Evolutionary conservation across 2,113 vertebrate species (phyloP).

Genomic region (Crotophaga sulcirostris): DNA sequence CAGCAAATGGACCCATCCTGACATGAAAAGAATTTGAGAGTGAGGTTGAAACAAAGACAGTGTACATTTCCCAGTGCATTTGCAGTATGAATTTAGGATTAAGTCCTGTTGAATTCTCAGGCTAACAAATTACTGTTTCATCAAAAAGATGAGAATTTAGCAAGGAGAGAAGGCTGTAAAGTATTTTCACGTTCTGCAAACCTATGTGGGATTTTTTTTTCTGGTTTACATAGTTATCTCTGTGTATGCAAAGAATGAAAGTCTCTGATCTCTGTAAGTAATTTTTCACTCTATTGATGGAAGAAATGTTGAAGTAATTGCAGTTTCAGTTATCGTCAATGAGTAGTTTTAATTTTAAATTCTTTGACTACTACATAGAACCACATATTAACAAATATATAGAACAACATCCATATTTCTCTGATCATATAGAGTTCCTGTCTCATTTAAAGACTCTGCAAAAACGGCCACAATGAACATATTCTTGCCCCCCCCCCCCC

Average conservation of each 20-base stretch:
- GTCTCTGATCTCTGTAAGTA: background rate
- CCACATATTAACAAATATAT: background rate
- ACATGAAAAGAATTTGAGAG: background rate
- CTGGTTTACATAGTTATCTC: background rate
- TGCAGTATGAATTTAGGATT: background rate
- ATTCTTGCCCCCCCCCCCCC: too few relatives aligned
- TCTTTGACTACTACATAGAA: background rate
- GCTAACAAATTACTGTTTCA: background rate
- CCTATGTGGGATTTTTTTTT: fast-evolving
- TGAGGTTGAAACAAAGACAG: background rate
- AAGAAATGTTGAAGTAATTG: slow-evolving; percentile 9
- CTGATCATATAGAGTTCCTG: background rate
- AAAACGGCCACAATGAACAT: background rate
- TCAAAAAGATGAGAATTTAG: background rate
- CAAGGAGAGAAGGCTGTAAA: background rate
- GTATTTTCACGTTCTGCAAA: background rate
- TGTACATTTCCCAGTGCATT: background rate
- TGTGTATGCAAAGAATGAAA: background rate
- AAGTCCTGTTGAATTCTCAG: background rate
- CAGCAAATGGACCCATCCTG: background rate
- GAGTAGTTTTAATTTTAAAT: background rate
- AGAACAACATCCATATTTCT: background rate
- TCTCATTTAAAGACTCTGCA: background rate
- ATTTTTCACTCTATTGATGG: background rate
- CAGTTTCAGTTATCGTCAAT: background rate